Conservation (phyloP, 2,888 invertebrate genomes). For the Muscina levida region DNA sequence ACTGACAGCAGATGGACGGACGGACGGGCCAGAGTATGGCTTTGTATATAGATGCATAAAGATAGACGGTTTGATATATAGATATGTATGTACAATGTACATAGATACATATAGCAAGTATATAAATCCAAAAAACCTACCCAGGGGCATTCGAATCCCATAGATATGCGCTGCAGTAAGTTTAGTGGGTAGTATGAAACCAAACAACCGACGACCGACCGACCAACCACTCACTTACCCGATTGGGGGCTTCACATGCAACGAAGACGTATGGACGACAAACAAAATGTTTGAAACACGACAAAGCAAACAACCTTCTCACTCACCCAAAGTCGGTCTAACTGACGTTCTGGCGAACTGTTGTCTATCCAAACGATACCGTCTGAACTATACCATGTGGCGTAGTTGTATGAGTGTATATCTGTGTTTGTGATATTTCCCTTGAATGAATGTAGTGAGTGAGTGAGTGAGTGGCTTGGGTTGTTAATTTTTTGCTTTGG, state of each 20-base stretch:
- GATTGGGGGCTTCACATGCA: neutral
- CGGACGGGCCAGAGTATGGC: conserved; percentile 18
- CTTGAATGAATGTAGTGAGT: no score
- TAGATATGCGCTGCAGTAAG: neutral
- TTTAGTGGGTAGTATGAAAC: conserved; percentile 9
- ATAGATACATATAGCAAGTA: conserved; percentile 20
- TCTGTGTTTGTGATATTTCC: conserved; percentile 59
- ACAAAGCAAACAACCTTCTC: neutral
- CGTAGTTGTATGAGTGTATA: neutral
- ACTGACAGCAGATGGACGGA: conserved; percentile 54
- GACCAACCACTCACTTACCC: no score
- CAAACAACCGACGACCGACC: neutral
- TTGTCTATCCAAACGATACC: no score
- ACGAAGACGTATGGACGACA: conserved; percentile 1
- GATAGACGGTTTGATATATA: no score
- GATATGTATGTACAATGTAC: no score
- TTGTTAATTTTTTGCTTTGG: no score
- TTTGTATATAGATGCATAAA: no score
- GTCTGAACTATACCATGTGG: no score
- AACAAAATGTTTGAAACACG: conserved; percentile 24
- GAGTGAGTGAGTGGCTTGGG: no score
- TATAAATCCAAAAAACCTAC: conserved; percentile 44
- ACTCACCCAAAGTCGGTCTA: neutral
- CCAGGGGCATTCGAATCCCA: conserved; percentile 59
- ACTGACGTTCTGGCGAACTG: neutral